Conservation (phyloP, 2,797 vertebrate genomes). For the Gallinago stenura region DNA sequence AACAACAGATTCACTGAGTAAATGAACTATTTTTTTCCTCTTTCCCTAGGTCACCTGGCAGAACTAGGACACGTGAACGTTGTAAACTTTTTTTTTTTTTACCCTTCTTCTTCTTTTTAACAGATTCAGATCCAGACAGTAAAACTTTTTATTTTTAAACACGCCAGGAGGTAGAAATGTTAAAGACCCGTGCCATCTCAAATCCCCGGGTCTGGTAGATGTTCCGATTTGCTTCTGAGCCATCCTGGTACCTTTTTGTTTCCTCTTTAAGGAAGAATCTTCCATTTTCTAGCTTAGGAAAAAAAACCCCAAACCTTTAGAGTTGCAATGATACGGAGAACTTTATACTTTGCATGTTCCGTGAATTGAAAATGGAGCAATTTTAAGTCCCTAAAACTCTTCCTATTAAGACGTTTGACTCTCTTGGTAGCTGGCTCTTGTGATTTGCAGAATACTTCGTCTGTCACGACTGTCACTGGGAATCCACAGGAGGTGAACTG, state of each 20-base stretch:
- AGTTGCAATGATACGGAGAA: neutral
- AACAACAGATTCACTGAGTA: neutral
- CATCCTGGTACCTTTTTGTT: neutral
- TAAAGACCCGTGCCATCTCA: neutral
- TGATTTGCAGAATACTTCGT: constrained; percentile 80
- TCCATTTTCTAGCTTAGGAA: neutral
- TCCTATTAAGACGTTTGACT: constrained; percentile 8
- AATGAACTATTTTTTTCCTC: neutral
- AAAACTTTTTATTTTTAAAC: neutral
- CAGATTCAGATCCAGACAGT: neutral
- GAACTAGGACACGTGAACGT: neutral
- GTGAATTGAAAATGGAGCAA: neutral
- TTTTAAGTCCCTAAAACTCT: constrained; percentile 41
- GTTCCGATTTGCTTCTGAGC: neutral
- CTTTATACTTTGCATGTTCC: neutral
- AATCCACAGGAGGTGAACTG: constrained; percentile 80
- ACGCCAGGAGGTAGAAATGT: neutral
- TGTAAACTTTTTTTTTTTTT: neutral
- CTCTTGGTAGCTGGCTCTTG: constrained; percentile 62
- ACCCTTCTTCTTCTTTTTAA: neutral
- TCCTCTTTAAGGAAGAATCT: neutral
- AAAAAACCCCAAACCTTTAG: neutral
- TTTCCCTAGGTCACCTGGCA: neutral
- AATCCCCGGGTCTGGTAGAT: neutral
- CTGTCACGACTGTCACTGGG: constrained; percentile 76